phyloP scores from a whole-genome alignment of 2,113 vertebrate species.

The Balaenoptera acutorostrata region DNA sequence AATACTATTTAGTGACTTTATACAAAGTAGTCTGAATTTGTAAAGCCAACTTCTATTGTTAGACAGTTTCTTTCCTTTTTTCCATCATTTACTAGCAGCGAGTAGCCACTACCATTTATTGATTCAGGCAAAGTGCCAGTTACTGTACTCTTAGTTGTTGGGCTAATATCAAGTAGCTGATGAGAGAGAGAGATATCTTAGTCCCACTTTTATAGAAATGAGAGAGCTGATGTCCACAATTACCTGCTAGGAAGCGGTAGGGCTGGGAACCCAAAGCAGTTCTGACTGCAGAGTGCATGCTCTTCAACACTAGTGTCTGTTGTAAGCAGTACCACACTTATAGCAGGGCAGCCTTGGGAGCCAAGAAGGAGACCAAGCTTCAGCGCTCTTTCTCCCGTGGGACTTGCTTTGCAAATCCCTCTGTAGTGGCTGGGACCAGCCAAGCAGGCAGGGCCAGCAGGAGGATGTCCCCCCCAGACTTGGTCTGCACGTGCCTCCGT shows the following conservation, averaged over 20 bases:
- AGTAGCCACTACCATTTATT: background rate
- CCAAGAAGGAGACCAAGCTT: background rate
- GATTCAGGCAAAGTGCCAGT: background rate
- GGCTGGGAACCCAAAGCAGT: background rate
- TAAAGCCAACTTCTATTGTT: background rate
- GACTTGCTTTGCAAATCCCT: background rate
- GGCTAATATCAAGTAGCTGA: background rate
- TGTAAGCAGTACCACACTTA: background rate
- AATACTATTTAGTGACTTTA: background rate
- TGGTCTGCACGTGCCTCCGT: too few relatives aligned
- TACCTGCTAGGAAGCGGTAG: background rate
- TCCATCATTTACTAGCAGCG: background rate
- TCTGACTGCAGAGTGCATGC: background rate
- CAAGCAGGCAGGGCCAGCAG: background rate
- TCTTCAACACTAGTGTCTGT: background rate
- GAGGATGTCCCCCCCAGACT: background rate
- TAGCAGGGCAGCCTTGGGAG: rapidly evolving
- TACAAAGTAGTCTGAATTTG: background rate
- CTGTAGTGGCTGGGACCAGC: background rate
- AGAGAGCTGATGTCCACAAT: background rate
- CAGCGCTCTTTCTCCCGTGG: too few relatives aligned
- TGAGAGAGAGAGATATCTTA: background rate
- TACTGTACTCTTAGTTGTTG: background rate
- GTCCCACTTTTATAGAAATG: background rate
- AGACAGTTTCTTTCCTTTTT: background rate